Evolutionary conservation across 37 sponge, comb jelly and placozoan genomes (phyloP), one percentile per base, ranked within the genome.

Genomic region (Aphrocallistes beatrix): DNA sequence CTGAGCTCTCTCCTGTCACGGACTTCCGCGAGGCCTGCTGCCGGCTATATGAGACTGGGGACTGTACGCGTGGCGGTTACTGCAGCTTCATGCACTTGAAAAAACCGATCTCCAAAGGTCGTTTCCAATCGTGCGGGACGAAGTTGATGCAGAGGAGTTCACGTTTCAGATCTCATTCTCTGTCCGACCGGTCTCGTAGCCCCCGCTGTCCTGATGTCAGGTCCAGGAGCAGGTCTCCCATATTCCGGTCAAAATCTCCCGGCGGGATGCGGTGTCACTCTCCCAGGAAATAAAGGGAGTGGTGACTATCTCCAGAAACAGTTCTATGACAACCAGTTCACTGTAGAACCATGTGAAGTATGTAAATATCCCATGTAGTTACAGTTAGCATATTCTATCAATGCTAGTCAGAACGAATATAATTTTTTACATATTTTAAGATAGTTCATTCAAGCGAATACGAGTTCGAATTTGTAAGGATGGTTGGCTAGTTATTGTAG

Each of bases 11-110:
- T 82, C 99, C 99, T 6, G 99, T 98, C 23, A 98, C 99, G 25
- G 99, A 98, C 88, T 98, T 98, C 88, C 90, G 95, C 36, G 99
- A 98, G 88, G 99, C 99, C 36, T 98, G 99, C 75, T 98, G 99
- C 51, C 60, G 99, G 39, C 99, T 95, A 85, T 98, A 98, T 84
- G 99, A 98, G 51, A 98, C 93, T 94, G 96, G 99, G 36, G 96
- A 96, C 75, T 96, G 96, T 51, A 96, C 96, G 21, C 92, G 96
- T 0, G 96, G 96, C 83, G 99, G 99, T 0, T 98, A 95, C 88
- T 98, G 99, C 82, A 98, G 95, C 83, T 98, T 98, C 89, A 98
- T 98, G 99, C 99, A 98, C 47, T 86, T 95, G 47, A n/a, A n/a
- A n/a, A 98, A 98, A 88, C 96, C 96, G 1, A 92, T 98, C 39